These are phyloP conservation scores for Anorthoa munda DNA, from an alignment of 2,888 invertebrate genomes.

Conservation along the genomic window DNA sequence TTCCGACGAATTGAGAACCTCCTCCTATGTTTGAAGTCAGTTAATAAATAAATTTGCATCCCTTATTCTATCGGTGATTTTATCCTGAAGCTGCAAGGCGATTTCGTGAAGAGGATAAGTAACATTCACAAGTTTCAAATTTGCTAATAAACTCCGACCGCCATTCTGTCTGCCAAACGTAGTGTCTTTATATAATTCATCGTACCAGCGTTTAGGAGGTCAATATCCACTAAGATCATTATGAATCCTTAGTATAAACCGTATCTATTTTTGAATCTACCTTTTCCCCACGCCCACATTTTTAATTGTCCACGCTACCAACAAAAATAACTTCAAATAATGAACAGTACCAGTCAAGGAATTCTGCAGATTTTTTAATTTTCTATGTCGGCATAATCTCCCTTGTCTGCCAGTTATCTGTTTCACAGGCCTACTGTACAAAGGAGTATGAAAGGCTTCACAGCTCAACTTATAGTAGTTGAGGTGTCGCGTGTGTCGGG, in stretches of 20 bases:
- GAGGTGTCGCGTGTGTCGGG: slow-evolving; percentile 13
- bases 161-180: not conserved
- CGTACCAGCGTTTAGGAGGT: not conserved
- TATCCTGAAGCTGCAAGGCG: too few species aligned
- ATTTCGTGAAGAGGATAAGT: too few species aligned
- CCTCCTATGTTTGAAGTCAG: too few species aligned
- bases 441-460: slow-evolving; percentile 33
- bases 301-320: slow-evolving; percentile 34
- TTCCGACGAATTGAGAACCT: too few species aligned
- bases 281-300: slow-evolving; percentile 2
- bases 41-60: too few species aligned
- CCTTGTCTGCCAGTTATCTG: slow-evolving; percentile 6
- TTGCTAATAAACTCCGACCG: not conserved
- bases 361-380: slow-evolving; percentile 59
- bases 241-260: not conserved
- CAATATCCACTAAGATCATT: not conserved
- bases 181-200: not conserved
- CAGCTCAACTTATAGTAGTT: slow-evolving; percentile 42
- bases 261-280: not conserved
- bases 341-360: slow-evolving; percentile 40
- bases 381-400: slow-evolving; percentile 49
- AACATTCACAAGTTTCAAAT: too few species aligned
- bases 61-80: too few species aligned
- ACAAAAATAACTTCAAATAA: slow-evolving; percentile 36
- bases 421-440: slow-evolving; percentile 30